Evolutionary conservation across 2,888 invertebrate genomes (phyloP).

Genomic region (Drosophila anceps): DNA sequence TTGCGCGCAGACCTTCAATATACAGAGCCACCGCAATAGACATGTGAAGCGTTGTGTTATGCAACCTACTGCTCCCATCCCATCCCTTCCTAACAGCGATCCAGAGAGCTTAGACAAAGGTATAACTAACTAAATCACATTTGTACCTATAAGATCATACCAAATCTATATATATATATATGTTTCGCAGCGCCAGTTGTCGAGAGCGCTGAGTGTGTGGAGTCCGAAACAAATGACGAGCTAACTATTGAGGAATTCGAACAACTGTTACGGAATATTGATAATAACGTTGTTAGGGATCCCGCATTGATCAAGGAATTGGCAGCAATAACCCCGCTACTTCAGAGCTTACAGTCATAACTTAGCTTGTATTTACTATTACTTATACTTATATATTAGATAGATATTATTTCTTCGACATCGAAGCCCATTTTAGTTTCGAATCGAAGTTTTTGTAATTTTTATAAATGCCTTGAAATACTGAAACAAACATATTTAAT

Average conservation of each 20-base stretch:
- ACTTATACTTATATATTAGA: not conserved
- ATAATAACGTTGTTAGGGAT: constrained; percentile 26
- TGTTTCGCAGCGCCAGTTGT: not conserved
- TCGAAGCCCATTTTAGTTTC: too few species aligned
- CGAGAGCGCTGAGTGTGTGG: not conserved
- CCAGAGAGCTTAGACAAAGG: not conserved
- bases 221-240: not conserved
- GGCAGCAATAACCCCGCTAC: constrained; percentile 18
- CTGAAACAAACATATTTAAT: not conserved
- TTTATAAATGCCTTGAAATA: not conserved
- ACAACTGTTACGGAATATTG: constrained; percentile 26
- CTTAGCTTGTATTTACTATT: not conserved
- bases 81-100: too few species aligned
- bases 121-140: not conserved
- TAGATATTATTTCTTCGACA: not conserved
- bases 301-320: constrained; percentile 24
- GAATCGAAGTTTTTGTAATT: too few species aligned
- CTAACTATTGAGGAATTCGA: constrained; percentile 17
- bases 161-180: too few species aligned
- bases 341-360: constrained; percentile 19
- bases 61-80: not conserved
- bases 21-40: constrained; percentile 4
- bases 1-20: constrained; percentile 10
- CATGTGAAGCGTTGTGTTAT: constrained; percentile 11
- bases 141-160: not conserved